Conservation (phyloP, 2,113 vertebrate genomes). For the Danionella cerebrum region DNA sequence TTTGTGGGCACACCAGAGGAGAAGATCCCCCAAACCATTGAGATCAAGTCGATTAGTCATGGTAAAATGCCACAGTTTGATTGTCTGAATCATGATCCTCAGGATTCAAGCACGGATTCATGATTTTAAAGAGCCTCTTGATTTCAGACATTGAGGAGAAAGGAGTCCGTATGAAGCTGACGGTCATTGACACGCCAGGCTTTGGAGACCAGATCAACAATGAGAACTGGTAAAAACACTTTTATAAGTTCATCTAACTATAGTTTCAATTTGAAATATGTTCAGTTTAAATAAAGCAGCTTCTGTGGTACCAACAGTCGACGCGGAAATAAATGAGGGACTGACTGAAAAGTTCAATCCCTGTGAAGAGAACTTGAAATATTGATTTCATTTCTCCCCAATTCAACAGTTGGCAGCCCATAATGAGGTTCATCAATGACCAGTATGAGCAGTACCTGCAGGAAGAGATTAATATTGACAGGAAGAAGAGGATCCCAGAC, state of each 20-base stretch:
- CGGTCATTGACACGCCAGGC: slow-evolving; percentile 93
- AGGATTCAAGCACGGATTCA: background rate
- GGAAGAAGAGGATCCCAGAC: slow-evolving; percentile 93
- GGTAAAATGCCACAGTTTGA: slow-evolving; percentile 56
- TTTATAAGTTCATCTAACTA: too few relatives aligned
- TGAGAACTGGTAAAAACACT: slow-evolving; percentile 94
- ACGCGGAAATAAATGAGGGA: too few relatives aligned
- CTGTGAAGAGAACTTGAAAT: too few relatives aligned
- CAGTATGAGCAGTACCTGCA: slow-evolving; percentile 96
- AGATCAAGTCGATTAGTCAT: slow-evolving; percentile 95
- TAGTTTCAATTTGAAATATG: too few relatives aligned
- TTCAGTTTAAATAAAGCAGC: background rate
- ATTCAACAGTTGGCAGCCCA: slow-evolving; percentile 86
- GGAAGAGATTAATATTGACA: slow-evolving; percentile 90
- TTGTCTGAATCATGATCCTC: background rate
- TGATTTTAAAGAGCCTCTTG: background rate
- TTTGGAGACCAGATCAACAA: slow-evolving; percentile 99
- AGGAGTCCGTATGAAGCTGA: slow-evolving; percentile 95
- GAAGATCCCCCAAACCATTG: slow-evolving; percentile 92
- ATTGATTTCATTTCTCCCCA: background rate
- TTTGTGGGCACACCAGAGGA: slow-evolving; percentile 80
- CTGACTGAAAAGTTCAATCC: background rate
- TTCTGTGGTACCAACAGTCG: too few relatives aligned
- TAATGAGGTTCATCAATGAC: slow-evolving; percentile 97
- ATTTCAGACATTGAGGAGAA: slow-evolving; percentile 92